Base-by-base conservation (phyloP, 2,888 invertebrate species). In the Corythucha ciliata region DNA sequence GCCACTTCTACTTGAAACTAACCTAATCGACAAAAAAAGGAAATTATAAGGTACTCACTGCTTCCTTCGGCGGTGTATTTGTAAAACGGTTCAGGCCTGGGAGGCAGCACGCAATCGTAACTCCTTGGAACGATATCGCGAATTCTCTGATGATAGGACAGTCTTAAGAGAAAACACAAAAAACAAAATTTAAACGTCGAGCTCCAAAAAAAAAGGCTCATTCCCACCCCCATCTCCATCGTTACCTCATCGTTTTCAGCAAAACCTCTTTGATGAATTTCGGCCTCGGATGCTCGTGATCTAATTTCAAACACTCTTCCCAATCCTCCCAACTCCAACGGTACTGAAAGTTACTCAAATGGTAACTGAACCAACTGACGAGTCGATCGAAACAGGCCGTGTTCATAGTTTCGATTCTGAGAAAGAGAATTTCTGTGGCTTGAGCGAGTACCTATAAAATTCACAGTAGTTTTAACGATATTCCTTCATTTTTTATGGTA, bases 291-390 rank as follows among this genome's bases (percentile, higher is more conserved):
- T 91, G 87, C 63, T 93, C 89, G 1, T 76, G 68, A 65, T 91
- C 90, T 21, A 90, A 71, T 58, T 81, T 77, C n/a, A 89, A 72
- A 63, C 88, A 88, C 12, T 81, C 80, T 64, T 86, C 85, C 92
- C 92, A 92, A 65, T 92, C 92, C 60, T 91, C 90, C 98, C 98
- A 98, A 2, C 91, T 91, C 97, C 97, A 98, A 48, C 93, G 81
- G 68, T 93, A 98, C 69, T 98, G 96, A 69, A 98, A 98, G 72
- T 98, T 98, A 68, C 96, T 96, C 69, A 98, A 75, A 70, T 98
- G 97, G 68, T 97, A 97, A 1, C 90, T 81, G 70, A 98, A 98
- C 98, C 98, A 99, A 68, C 81, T 83, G 21, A 87, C 88, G 68
- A 98, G 93, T 63, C 84, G 81, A 70, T 98, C 97, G 69, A 97